Conservation (phyloP, 2,888 invertebrate species). For the Sinopyrophorus schimmeli region DNA sequence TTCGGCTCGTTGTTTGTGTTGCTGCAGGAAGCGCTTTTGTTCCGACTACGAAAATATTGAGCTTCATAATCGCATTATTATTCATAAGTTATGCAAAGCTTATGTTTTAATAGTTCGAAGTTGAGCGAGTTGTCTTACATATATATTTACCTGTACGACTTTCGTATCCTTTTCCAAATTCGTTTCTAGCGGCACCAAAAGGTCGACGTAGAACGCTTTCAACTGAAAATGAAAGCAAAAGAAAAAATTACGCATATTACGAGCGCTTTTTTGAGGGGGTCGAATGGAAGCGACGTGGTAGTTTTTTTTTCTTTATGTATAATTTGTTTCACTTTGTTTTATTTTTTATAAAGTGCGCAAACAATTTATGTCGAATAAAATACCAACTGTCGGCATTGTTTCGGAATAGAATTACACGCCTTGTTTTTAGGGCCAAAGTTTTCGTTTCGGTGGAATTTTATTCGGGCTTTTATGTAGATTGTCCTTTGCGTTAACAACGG, state of each 20-base stretch:
- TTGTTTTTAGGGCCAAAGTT: constrained; percentile 21
- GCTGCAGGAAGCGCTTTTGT: constrained; percentile 90
- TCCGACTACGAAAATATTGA: constrained; percentile 65
- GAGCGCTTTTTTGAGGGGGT: constrained; percentile 1
- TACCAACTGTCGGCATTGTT: constrained; percentile 13
- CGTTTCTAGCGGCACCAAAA: constrained; percentile 89
- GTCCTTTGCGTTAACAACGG: constrained; percentile 33
- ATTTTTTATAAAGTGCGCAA: constrained; percentile 3
- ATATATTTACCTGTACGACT: constrained; percentile 74
- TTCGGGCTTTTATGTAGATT: constrained; percentile 41
- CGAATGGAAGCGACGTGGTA: not conserved
- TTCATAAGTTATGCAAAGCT: constrained; percentile 12
- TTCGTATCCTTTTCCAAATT: constrained; percentile 93
- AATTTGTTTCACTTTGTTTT: constrained; percentile 16
- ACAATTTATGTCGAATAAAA: constrained; percentile 22
- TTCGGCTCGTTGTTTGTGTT: constrained; percentile 89
- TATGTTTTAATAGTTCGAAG: not conserved
- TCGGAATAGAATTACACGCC: constrained; percentile 17
- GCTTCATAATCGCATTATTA: constrained; percentile 7
- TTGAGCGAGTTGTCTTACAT: not conserved
- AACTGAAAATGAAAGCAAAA: constrained; percentile 63
- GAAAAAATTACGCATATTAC: constrained; percentile 27
- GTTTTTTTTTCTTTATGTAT: constrained; percentile 13
- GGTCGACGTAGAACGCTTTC: constrained; percentile 92
- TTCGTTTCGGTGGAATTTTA: constrained; percentile 42